These are phyloP conservation scores for Distichodus sexfasciatus DNA, from an alignment of 2,797 vertebrate species.

Conservation along the genomic window DNA sequence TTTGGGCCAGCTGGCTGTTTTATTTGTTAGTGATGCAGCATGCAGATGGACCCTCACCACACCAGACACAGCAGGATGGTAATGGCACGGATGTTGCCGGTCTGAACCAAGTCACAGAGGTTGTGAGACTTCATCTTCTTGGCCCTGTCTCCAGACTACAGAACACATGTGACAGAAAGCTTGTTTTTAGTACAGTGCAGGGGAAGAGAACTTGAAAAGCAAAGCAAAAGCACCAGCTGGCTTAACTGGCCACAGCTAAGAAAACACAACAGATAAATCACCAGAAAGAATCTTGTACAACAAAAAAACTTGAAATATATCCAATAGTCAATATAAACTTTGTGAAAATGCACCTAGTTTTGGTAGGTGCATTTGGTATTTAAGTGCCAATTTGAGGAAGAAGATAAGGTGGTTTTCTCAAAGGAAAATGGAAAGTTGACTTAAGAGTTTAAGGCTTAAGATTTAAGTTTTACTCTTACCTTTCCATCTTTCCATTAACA, in stretches of 20 bases:
- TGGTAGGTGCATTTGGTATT: too few relatives aligned
- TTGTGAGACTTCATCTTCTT: slow-evolving; percentile 58
- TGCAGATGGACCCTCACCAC: slow-evolving; percentile 77
- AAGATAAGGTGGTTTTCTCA: too few relatives aligned
- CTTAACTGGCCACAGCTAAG: slow-evolving; percentile 27
- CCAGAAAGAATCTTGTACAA: too few relatives aligned
- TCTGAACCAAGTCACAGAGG: slow-evolving; percentile 81
- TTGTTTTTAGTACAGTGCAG: slow-evolving; percentile 21
- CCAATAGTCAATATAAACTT: too few relatives aligned
- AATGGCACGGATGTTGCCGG: slow-evolving; percentile 54
- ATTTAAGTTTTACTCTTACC: too few relatives aligned
- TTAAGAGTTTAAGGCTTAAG: too few relatives aligned
- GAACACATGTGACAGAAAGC: slow-evolving; percentile 56
- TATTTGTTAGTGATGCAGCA: not conserved
- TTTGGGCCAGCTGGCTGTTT: not conserved
- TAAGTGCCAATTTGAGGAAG: too few relatives aligned
- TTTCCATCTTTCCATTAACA: too few relatives aligned
- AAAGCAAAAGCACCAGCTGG: slow-evolving; percentile 27
- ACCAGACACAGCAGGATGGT: slow-evolving; percentile 84
- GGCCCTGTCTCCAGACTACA: slow-evolving; percentile 49
- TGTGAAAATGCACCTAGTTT: too few relatives aligned
- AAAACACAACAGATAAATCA: slow-evolving; percentile 6
- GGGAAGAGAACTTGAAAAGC: not conserved
- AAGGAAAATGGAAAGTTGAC: too few relatives aligned
- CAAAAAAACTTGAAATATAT: too few relatives aligned